phyloP scores from a whole-genome alignment of 2,888 invertebrate species.

The Latheticus oryzae region DNA sequence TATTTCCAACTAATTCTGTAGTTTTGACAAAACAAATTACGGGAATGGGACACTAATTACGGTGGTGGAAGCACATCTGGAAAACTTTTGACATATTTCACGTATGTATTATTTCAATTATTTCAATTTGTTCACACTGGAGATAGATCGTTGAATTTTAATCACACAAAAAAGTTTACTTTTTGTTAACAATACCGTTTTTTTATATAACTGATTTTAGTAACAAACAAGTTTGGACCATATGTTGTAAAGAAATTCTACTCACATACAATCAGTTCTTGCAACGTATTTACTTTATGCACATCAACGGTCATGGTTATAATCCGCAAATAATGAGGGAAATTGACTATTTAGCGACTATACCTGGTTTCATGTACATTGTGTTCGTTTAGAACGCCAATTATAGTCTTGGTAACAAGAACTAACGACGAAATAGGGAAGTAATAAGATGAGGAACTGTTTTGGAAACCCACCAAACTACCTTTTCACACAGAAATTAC shows the following conservation, averaged over 20 bases:
- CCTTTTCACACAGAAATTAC: too few relatives aligned
- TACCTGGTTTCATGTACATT: slow-evolving; percentile 25
- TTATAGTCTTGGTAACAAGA: slow-evolving; percentile 21
- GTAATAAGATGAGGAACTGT: slow-evolving; percentile 17
- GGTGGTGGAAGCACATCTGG: slow-evolving; percentile 3
- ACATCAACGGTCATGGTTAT: slow-evolving; percentile 40
- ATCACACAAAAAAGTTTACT: too few relatives aligned
- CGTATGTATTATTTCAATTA: slow-evolving; percentile 2
- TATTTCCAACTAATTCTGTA: slow-evolving; percentile 22
- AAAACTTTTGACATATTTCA: slow-evolving; percentile 6
- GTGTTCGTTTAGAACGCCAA: slow-evolving; percentile 16
- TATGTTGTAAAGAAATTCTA: slow-evolving; percentile 25
- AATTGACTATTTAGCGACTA: slow-evolving; percentile 34
- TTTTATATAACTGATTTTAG: slow-evolving; percentile 30
- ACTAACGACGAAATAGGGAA: slow-evolving; percentile 20
- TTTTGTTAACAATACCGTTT: too few relatives aligned
- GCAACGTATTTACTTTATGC: slow-evolving; percentile 39
- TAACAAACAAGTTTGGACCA: slow-evolving; percentile 31
- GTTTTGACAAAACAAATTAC: slow-evolving; percentile 18
- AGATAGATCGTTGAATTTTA: neutral
- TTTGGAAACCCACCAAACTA: slow-evolving; percentile 9
- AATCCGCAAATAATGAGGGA: slow-evolving; percentile 45
- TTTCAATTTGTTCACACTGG: slow-evolving; percentile 2
- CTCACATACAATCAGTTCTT: slow-evolving; percentile 33
- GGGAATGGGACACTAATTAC: slow-evolving; percentile 19